Base-by-base conservation (phyloP, 2,888 invertebrate genomes). In the Oegoconia quadripuncta region DNA sequence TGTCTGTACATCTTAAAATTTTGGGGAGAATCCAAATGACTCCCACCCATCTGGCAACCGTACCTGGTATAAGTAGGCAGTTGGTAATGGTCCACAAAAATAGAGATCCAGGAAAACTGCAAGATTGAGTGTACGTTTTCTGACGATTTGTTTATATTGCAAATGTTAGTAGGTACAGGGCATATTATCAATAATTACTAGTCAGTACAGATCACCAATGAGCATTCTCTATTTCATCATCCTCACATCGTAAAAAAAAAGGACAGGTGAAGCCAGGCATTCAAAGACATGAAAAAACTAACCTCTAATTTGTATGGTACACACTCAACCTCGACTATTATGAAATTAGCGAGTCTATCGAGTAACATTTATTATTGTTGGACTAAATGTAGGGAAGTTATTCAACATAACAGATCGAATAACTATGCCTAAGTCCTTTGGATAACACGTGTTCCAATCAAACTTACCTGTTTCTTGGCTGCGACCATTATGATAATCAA, bases 391-490 rank as follows among this genome's bases (percentile, higher is more conserved):
- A 12, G 34, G 50, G 55, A 62, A 66, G 56, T 64, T 59, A 58
- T 51, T 56, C 50, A 50, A 48, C 47, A 55, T 37, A 25, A 29
- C 31, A 44, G 25, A 42, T 50, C 42, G 69, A 71, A 56, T 59
- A 71, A 60, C 56, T 62, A 62, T 59, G 63, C 57, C 53, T 60
- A 27, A 55, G 80, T 79, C 82, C 82, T 17, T 16, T 5, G 28
- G 38, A 3, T 42, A 50, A 55, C 75, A 81, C 65, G 71, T 74
- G 76, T 58, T 42, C 36, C 15, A n/a, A 57, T 42, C 35, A 20
- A n/a, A 56, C 82, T 79, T 88, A 93, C 94, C 90, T 93, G 93
- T 88, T 96, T 96, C 90, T 96, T 96, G 73, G 93, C 93, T 46
- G 95, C 93, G 72, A 95, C 95, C 95, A 96, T 96, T 65, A 55